These are phyloP conservation scores for Lepilemur ruficaudatus DNA, from an alignment of 2,797 vertebrate species.

Conservation along the genomic window DNA sequence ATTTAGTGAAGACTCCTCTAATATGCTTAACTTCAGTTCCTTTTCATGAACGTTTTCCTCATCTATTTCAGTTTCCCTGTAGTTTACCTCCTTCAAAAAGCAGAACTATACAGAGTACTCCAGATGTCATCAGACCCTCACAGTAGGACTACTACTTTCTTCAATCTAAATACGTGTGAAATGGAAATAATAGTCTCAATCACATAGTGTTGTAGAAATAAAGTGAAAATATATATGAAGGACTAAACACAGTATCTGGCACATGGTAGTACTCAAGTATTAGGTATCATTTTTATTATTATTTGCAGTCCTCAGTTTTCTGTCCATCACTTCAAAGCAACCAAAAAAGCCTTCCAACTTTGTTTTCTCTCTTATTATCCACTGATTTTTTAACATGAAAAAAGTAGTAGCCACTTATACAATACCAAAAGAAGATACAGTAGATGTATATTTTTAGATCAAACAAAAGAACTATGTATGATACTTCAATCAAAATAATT, in stretches of 20 bases:
- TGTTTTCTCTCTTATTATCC: background rate
- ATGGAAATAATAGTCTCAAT: background rate
- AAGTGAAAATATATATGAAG: background rate
- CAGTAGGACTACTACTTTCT: background rate
- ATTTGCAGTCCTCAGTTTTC: background rate
- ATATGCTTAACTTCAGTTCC: background rate
- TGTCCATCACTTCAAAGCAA: conserved; percentile 35
- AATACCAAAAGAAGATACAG: conserved; percentile 15
- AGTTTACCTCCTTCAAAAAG: background rate
- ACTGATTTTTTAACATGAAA: conserved; percentile 47
- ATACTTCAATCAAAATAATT: conserved; percentile 50
- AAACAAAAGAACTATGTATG: conserved; percentile 59
- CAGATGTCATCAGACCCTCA: background rate
- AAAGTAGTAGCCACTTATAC: background rate
- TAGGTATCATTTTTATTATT: background rate
- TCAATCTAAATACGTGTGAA: background rate
- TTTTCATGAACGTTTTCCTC: background rate
- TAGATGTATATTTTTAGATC: conserved; percentile 39
- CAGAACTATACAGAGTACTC: background rate
- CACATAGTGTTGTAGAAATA: background rate
- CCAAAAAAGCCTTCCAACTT: background rate
- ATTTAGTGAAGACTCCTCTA: background rate
- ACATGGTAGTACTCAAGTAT: background rate
- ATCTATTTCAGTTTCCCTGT: background rate
- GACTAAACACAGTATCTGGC: background rate